These are phyloP conservation scores for Mus spretus DNA, from an alignment of 2,797 vertebrate species.

Conservation along the genomic window DNA sequence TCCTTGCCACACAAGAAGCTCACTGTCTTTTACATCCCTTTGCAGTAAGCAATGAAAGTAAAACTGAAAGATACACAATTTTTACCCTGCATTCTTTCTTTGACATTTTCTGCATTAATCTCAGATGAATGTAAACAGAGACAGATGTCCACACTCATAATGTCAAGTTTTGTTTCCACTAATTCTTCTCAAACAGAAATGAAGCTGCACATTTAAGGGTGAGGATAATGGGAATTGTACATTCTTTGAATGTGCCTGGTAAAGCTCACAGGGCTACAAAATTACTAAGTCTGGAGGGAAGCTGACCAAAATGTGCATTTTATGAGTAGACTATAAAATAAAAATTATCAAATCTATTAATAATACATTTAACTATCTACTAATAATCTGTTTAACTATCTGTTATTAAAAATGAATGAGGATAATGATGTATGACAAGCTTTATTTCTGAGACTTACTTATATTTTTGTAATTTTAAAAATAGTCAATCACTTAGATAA, in stretches of 20 bases:
- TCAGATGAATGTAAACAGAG: constrained; percentile 79
- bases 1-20: constrained; percentile 81
- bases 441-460: not conserved
- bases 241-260: not conserved
- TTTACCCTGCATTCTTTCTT: constrained; percentile 73
- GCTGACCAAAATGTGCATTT: not conserved
- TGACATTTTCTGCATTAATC: constrained; percentile 78
- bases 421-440: too few species aligned
- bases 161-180: constrained; percentile 76
- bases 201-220: constrained; percentile 13
- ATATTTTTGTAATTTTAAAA: not conserved
- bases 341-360: not conserved
- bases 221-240: constrained; percentile 30
- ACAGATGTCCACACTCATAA: constrained; percentile 80
- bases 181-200: constrained; percentile 67
- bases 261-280: not conserved
- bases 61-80: constrained; percentile 76
- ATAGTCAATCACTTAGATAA: not conserved
- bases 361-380: not conserved
- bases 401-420: not conserved
- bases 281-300: constrained; percentile 22
- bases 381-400: not conserved
- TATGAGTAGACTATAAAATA: not conserved
- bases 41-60: constrained; percentile 72
- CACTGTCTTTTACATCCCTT: constrained; percentile 50